These are phyloP conservation scores for Metacarcinus magister DNA, from an alignment of 2,888 invertebrate species.

Conservation along the genomic window DNA sequence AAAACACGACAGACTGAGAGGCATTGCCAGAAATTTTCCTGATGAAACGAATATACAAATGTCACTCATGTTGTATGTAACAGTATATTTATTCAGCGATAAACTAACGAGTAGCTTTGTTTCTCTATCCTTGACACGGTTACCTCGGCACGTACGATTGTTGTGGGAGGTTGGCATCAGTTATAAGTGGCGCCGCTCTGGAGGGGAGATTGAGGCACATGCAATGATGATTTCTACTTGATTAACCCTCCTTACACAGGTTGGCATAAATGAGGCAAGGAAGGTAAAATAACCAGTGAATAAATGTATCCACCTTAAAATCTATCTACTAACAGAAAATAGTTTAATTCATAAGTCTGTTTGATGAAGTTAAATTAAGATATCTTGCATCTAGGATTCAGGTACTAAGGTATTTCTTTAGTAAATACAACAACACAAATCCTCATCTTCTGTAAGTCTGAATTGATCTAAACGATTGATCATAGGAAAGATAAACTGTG, in stretches of 20 bases:
- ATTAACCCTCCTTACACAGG: neutral
- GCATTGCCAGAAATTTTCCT: neutral
- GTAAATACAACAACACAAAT: neutral
- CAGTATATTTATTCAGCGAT: neutral
- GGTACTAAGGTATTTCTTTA: neutral
- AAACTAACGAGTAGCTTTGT: neutral
- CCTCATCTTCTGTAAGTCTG: neutral
- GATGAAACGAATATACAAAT: neutral
- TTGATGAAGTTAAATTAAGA: neutral
- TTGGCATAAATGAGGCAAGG: neutral
- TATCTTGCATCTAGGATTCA: neutral
- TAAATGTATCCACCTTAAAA: neutral
- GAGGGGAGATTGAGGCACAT: neutral
- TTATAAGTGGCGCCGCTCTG: neutral
- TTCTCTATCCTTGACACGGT: neutral
- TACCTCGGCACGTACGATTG: constrained; percentile 33
- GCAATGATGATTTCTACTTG: neutral
- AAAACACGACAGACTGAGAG: neutral
- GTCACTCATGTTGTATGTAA: neutral
- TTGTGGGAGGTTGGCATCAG: neutral
- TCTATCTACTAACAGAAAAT: neutral
- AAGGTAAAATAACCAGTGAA: neutral
- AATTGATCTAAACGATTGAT: neutral
- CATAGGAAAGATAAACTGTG: neutral
- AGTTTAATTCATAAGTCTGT: neutral